phyloP scores from a whole-genome alignment of 2,888 invertebrate species.

The Darwinula stevensoni region DNA sequence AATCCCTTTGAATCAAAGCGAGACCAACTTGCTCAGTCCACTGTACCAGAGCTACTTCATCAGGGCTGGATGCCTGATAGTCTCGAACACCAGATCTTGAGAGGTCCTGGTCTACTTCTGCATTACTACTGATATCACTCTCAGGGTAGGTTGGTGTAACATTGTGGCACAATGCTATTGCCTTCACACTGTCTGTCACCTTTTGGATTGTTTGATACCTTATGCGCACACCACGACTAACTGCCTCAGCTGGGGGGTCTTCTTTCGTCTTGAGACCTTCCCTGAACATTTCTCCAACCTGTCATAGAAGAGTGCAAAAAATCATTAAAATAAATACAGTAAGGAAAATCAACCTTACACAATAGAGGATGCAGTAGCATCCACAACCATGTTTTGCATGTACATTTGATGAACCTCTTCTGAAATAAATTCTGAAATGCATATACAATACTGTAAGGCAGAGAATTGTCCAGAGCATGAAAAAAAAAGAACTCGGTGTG shows the following conservation, averaged over 20 bases:
- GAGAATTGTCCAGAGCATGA: no score
- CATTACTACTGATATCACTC: no score
- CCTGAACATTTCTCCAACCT: no score
- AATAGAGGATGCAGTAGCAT: no score
- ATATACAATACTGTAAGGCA: neutral
- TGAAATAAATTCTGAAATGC: neutral
- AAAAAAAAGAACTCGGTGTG: neutral
- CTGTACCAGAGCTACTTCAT: conserved; percentile 39
- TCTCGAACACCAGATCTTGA: conserved; percentile 12
- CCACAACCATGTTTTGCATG: no score
- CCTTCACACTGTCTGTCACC: conserved; percentile 66
- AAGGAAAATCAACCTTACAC: no score
- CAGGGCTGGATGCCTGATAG: conserved; percentile 44
- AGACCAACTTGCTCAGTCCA: conserved; percentile 41
- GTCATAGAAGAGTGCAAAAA: no score
- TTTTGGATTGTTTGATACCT: conserved; percentile 29
- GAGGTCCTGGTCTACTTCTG: neutral
- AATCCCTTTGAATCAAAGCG: conserved; percentile 25
- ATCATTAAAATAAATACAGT: no score
- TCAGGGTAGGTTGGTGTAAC: conserved; percentile 86
- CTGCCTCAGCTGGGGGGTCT: neutral
- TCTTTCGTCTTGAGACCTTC: no score
- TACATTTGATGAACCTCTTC: no score
- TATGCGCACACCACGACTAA: neutral
- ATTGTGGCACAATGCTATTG: conserved; percentile 89